phyloP scores from a whole-genome alignment of 2,113 vertebrate species.

The Lipophrys pholis region DNA sequence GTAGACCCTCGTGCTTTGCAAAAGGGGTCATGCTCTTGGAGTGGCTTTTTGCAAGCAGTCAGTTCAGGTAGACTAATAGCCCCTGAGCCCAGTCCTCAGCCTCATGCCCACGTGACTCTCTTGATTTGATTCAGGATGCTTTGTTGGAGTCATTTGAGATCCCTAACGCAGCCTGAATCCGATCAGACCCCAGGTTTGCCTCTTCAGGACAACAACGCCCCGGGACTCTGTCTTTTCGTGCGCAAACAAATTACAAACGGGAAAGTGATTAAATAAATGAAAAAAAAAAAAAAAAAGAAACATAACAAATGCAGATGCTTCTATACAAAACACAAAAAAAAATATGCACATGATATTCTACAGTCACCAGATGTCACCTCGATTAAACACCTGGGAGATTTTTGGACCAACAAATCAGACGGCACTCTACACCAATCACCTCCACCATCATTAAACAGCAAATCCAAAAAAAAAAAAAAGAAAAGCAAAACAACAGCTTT shows the following conservation, averaged over 20 bases:
- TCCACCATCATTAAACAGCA: background rate
- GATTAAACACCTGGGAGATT: background rate
- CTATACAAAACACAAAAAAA: background rate
- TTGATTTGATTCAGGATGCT: slow-evolving; percentile 73
- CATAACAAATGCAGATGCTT: slow-evolving; percentile 4
- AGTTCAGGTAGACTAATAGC: slow-evolving; percentile 67
- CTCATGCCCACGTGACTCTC: slow-evolving; percentile 58
- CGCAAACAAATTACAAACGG: slow-evolving; percentile 41
- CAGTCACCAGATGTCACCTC: slow-evolving; percentile 15
- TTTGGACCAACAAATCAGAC: background rate
- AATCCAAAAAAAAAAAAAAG: too few species aligned
- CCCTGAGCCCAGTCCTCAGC: slow-evolving; percentile 54
- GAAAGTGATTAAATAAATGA: slow-evolving; percentile 7
- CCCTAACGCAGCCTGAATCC: slow-evolving; percentile 63
- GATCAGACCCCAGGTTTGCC: slow-evolving; percentile 56
- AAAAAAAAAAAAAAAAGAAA: background rate
- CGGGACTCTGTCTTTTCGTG: slow-evolving; percentile 13
- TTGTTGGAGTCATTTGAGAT: slow-evolving; percentile 69
- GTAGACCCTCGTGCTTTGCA: slow-evolving; percentile 24
- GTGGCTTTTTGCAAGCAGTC: slow-evolving; percentile 37
- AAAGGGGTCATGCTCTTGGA: slow-evolving; percentile 18
- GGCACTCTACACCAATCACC: background rate
- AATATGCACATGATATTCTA: background rate
- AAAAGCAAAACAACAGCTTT: too few species aligned
- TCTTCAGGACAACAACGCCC: slow-evolving; percentile 47